Evolutionary conservation across 2,113 vertebrate species (phyloP), one percentile per base, ranked within the genome.

Genomic region (Cyprinodon brontotheroides): DNA sequence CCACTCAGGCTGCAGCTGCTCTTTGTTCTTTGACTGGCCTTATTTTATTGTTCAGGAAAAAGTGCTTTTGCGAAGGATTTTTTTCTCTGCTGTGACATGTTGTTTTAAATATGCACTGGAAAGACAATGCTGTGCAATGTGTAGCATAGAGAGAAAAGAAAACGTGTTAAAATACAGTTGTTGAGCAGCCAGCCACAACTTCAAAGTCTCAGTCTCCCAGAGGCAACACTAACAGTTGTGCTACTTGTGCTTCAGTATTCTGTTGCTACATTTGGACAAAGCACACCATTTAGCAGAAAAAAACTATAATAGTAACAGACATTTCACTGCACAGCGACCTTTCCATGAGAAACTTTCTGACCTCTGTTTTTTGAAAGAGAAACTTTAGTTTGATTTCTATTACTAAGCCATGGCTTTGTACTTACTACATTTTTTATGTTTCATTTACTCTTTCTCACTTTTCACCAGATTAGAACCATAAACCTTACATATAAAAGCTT

Each of bases 181-280:
- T 37, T 48, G 65, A 67, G 29, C 12, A 50, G 22, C 65, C 9
- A 15, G 41, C n/a, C n/a, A 13, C 41, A 47, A 36, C 41, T 29
- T 29, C 9, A 67, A 50, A 15, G 45, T 37, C 40, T 43, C 41
- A 10, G 10, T 43, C 63, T 65, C 41, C 20, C 20, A 65, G 11
- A 65, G 40, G 40, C 12, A 45, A 11, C 12, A 22, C 12, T 15
- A 29, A 67, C 43, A 67, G 29, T 13, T 36, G 20, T 10, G 65
- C 3, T 3, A 9, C 2, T 12, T 17, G 65, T 7, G 0, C n/a
- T 13, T 47, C 7, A 14, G 29, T 13, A n/a, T 67, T 67, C 37
- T 17, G 8, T 22, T 37, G 45, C 63, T 10, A 20, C 48, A 41
- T 74, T 74, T 75, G 63, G 68, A 88, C 77, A 43, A 47, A 45